Conservation (phyloP, 1,140 invertebrate genomes). For the Bombus balteatus region DNA sequence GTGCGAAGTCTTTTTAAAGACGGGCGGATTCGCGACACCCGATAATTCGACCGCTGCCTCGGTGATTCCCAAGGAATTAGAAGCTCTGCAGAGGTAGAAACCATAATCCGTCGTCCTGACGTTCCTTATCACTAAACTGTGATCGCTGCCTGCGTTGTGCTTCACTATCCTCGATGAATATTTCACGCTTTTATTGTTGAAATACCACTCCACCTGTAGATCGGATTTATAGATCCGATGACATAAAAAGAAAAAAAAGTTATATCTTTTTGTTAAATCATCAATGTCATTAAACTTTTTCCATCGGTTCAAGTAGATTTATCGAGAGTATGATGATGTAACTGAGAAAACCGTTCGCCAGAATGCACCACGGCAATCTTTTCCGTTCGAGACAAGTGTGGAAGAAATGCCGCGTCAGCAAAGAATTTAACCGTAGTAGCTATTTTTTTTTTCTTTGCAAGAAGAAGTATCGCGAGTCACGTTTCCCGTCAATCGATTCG, state of each 20-base stretch:
- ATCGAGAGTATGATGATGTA: neutral
- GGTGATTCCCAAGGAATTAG: constrained; percentile 87
- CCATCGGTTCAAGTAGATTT: too few species aligned
- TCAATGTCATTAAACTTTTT: neutral
- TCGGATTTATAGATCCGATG: neutral
- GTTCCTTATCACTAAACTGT: constrained; percentile 87
- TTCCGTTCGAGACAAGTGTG: neutral
- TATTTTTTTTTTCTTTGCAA: constrained; percentile 24
- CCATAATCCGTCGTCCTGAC: constrained; percentile 89
- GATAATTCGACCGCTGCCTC: constrained; percentile 84
- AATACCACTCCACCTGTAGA: constrained; percentile 82
- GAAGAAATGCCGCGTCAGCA: constrained; percentile 8
- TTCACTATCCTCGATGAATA: constrained; percentile 85
- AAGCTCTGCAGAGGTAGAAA: constrained; percentile 89
- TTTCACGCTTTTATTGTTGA: constrained; percentile 81
- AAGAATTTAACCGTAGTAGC: neutral
- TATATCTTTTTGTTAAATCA: neutral
- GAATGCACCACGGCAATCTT: neutral
- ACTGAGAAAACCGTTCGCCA: neutral
- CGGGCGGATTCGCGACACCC: constrained; percentile 84
- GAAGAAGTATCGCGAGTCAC: constrained; percentile 49
- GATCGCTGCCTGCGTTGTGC: constrained; percentile 84
- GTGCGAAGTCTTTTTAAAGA: constrained; percentile 84
- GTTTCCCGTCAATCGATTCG: constrained; percentile 59
- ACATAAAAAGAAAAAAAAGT: too few species aligned